Evolutionary conservation across 2,113 vertebrate genomes (phyloP), one percentile per base, ranked within the genome.

Genomic region (Passer montanus): DNA sequence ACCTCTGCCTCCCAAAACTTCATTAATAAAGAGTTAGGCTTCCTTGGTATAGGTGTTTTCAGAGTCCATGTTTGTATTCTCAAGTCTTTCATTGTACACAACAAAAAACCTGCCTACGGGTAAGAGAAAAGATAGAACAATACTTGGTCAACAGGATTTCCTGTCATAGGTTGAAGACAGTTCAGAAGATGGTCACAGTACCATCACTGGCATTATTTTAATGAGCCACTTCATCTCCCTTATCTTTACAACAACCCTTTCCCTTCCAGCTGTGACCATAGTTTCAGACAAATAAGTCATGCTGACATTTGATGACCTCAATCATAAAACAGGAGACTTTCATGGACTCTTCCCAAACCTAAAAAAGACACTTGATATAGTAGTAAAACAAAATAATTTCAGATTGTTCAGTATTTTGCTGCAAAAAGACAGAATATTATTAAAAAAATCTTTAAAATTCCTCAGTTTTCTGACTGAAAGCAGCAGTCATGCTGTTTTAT

Each of bases 1-100:
- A 17, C 13, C 9, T 37, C 5, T 1, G 2, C 4, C 3, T 30
- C 11, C 15, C 30, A 16, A 53, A 52, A 44, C 4, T 7, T 49
- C 35, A 49, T 75, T 41, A 26, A 64, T 89, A 64, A 46, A 35
- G 1, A 83, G 3, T 62, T 66, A 62, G n/a, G 3, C 3, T 47
- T 91, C 30, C 18, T 64, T 39, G 17, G 17, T 9, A 30, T 3
- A 56, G 27, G 7, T 50, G 5, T 21, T 39, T 83, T 59, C 55
- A 84, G 35, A 84, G 35, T 59, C 37, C 5, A 5, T 41, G 7
- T 35, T 75, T 56, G 5, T 39, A 6, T 68, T 85, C 9, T 55
- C 52, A n/a, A 15, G 2, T 41, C 53, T 90, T 85, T 68, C 8
- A 16, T 12, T 63, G 30, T n/a, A 60, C 4, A 2, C 15, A 76